These are phyloP conservation scores for Anastrepha obliqua DNA, from an alignment of 1,140 invertebrate genomes.

Conservation along the genomic window DNA sequence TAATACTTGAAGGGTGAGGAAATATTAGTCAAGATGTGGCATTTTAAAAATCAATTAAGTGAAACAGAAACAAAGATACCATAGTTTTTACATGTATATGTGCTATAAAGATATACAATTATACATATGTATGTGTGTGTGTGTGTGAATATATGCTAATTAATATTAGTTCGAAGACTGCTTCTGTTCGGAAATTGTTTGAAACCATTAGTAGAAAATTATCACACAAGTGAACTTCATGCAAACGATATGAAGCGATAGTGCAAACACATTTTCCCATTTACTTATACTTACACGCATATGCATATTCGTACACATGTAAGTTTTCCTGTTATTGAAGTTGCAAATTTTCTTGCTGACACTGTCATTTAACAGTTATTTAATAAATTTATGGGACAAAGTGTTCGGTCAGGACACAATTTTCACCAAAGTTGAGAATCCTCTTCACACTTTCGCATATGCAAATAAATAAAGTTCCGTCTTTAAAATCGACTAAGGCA, in stretches of 20 bases:
- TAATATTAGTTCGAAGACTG: background rate
- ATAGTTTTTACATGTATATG: too few relatives aligned
- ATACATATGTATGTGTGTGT: too few relatives aligned
- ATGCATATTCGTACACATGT: background rate
- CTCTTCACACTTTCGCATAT: background rate
- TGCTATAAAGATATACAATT: too few relatives aligned
- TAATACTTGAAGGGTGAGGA: background rate
- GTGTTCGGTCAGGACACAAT: background rate
- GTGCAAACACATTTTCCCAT: background rate
- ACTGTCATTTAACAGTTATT: constrained; percentile 50
- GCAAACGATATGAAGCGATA: too few relatives aligned
- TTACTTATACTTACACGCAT: background rate
- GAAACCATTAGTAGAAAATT: background rate
- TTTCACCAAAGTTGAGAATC: background rate
- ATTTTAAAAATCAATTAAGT: constrained; percentile 31
- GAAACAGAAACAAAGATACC: background rate
- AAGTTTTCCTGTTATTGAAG: constrained; percentile 37
- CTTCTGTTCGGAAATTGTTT: background rate
- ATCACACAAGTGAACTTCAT: background rate
- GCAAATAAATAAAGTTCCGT: background rate
- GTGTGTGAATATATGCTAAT: too few relatives aligned
- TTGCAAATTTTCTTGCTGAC: constrained; percentile 50
- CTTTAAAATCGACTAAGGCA: constrained; percentile 18
- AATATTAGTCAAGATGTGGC: background rate
- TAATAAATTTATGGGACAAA: constrained; percentile 44